phyloP scores from a whole-genome alignment of 2,888 invertebrate genomes.

The Cryptophagus acutangulus region DNA sequence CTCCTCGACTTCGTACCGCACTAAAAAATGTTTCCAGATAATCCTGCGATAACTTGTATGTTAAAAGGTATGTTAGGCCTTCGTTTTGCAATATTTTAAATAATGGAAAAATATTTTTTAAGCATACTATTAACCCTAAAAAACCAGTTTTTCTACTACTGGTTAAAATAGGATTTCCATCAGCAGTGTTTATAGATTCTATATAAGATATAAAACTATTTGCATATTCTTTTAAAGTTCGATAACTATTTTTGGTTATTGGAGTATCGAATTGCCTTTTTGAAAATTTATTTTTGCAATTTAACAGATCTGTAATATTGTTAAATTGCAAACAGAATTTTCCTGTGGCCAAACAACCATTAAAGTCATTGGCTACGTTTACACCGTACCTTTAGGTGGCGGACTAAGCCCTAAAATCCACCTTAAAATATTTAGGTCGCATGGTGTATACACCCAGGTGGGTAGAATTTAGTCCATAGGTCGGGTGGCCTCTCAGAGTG shows the following conservation, averaged over 20 bases:
- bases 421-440: too few species aligned
- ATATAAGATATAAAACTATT: not conserved
- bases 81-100: slow-evolving; percentile 5
- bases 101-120: slow-evolving; percentile 11
- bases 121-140: slow-evolving; percentile 20
- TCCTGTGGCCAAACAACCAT: too few species aligned
- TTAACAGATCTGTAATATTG: slow-evolving; percentile 31
- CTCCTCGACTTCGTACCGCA: slow-evolving; percentile 18
- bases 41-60: slow-evolving; percentile 13
- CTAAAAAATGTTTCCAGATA: slow-evolving; percentile 21
- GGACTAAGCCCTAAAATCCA: too few species aligned
- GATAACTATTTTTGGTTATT: not conserved
- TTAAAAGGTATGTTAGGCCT: slow-evolving; percentile 8
- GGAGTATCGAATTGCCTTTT: not conserved
- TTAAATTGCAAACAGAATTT: slow-evolving; percentile 23
- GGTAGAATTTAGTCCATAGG: too few species aligned
- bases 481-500: too few species aligned
- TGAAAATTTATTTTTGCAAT: slow-evolving; percentile 14
- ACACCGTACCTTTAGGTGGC: too few species aligned
- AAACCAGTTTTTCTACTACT: slow-evolving; percentile 22
- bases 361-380: too few species aligned
- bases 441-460: too few species aligned
- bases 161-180: slow-evolving; percentile 9
- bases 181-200: not conserved
- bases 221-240: not conserved